Conservation (phyloP, 2,888 invertebrate genomes). For the Micoletzkya japonica region DNA sequence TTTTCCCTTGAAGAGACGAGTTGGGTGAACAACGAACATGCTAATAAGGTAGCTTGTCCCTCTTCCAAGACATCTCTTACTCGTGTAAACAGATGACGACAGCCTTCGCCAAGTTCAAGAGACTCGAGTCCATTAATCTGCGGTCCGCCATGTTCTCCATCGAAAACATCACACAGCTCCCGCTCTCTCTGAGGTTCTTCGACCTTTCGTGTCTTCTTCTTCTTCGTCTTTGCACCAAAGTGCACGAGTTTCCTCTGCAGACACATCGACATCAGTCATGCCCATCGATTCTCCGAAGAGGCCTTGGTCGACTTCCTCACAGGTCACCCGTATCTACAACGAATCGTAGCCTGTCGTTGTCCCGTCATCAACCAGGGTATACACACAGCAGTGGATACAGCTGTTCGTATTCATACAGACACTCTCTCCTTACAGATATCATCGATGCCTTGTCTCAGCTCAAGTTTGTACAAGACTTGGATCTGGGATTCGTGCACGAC, state of each 20-base stretch:
- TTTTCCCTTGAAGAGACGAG: conserved; percentile 40
- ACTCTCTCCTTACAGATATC: background rate
- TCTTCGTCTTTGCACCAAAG: background rate
- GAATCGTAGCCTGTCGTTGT: conserved; percentile 29
- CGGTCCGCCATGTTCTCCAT: conserved; percentile 35
- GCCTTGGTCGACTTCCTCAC: conserved; percentile 32
- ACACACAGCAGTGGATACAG: background rate
- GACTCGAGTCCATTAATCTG: conserved; percentile 31
- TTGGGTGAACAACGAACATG: conserved; percentile 33
- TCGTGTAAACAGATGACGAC: conserved; percentile 27
- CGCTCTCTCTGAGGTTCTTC: conserved; percentile 31
- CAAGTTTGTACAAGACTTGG: background rate
- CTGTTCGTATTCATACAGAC: background rate
- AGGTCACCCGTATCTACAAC: conserved; percentile 29
- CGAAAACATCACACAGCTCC: conserved; percentile 29
- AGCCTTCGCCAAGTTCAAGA: conserved; percentile 28
- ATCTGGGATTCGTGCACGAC: conserved; percentile 24
- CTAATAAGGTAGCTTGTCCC: background rate
- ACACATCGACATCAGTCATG: conserved; percentile 31
- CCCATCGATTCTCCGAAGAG: conserved; percentile 27
- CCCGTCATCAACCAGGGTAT: conserved; percentile 29
- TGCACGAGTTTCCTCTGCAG: conserved; percentile 17
- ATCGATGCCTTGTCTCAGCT: conserved; percentile 22
- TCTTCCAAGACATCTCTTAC: background rate
- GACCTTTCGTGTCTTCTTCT: background rate